Base-by-base conservation (phyloP, 1,140 invertebrate genomes). In the Mercenaria mercenaria region DNA sequence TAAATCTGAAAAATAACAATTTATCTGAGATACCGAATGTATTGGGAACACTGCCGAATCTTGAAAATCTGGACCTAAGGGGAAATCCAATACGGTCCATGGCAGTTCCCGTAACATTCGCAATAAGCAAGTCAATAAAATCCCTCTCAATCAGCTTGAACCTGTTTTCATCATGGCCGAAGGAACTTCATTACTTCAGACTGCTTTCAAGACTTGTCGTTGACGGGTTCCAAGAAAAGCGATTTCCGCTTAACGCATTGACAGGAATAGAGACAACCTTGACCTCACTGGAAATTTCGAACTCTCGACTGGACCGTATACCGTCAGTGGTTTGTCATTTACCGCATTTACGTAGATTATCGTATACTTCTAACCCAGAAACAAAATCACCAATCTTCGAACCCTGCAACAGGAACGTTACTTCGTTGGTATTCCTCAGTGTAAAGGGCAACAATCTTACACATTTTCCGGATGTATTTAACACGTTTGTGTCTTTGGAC, bases 311-410 rank as follows among this genome's bases (percentile, higher is more conserved):
- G 13, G 83, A 85, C 50, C 61, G 47, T n/a, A 85, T 85, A n/a
- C 83, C 83, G 2, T 52, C 43, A 1, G 83, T 29, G 1, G 69
- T 85, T 4, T 85, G 83, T 34, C 83, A 85, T 72, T 18, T 85
- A 43, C 13, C 3, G 3, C 72, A 74, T 39, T 13, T 85, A 1
- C 26, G 43, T 11, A 43, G 61, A n/a, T 34, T 85, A 13, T 29
- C 41, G 13, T 85, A 50, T 59, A 50, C 32, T 18, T 74, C 67
- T 0, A 85, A 85, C 69, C 67, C 50, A 3, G 41, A 74, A 34
- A 85, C 83, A 32, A 72, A 69, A 39, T 29, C 64, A 13, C 83
- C 83, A 32, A 74, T 85, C 41, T 85, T 85, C 39, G 83, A 85
- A 52, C 83, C 83, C 2, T 85, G 83, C 43, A 76, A 52, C 69